Conservation (phyloP, 2,888 invertebrate genomes). For the Emmelina monodactyla region DNA sequence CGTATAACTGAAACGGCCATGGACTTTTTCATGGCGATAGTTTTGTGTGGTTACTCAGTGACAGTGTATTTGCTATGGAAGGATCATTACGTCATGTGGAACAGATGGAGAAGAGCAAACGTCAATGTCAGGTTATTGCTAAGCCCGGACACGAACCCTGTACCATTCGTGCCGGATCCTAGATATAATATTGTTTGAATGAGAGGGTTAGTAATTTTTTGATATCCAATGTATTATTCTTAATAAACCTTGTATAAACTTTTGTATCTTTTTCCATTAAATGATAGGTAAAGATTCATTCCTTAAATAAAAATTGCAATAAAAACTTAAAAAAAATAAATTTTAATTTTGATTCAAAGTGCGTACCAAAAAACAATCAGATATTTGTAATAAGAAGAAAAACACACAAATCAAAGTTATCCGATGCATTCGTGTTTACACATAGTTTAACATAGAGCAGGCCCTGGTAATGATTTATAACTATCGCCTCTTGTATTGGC, state of each 20-base stretch:
- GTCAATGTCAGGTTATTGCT: slow-evolving; percentile 69
- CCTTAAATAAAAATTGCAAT: too few species aligned
- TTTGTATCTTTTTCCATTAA: too few species aligned
- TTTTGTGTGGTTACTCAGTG: slow-evolving; percentile 69
- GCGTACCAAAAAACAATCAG: too few species aligned
- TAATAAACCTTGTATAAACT: too few species aligned
- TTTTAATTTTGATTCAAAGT: too few species aligned
- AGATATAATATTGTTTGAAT: slow-evolving; percentile 47
- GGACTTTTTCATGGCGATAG: slow-evolving; percentile 68
- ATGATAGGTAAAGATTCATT: too few species aligned
- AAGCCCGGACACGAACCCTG: slow-evolving; percentile 56
- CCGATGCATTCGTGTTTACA: background rate
- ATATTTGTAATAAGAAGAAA: too few species aligned
- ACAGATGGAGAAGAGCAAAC: slow-evolving; percentile 71
- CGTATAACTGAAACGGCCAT: slow-evolving; percentile 69
- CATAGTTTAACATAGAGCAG: slow-evolving; percentile 1
- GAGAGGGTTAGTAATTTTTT: too few species aligned
- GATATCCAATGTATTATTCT: too few species aligned
- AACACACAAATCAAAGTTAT: background rate
- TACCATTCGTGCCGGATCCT: slow-evolving; percentile 46
- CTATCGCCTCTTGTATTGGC: background rate
- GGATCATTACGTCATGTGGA: slow-evolving; percentile 75
- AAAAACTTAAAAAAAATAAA: too few species aligned
- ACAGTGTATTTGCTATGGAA: slow-evolving; percentile 71
- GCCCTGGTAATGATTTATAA: slow-evolving; percentile 1